Evolutionary conservation across 2,797 vertebrate genomes (phyloP), one percentile per base, ranked within the genome.

Genomic region (Spondyliosoma cantharus): DNA sequence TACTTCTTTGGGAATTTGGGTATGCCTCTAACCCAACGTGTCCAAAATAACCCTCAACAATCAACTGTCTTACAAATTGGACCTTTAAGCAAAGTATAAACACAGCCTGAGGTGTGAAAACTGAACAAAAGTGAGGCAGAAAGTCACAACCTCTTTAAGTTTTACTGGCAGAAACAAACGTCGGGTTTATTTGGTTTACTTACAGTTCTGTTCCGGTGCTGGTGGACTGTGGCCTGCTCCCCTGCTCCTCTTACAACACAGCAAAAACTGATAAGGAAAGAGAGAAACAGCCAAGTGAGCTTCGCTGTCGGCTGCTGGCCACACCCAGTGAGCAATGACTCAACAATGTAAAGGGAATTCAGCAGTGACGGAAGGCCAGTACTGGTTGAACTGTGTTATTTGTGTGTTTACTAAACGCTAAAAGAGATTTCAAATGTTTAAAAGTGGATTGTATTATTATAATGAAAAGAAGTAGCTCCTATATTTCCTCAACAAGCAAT

Each of bases 301-400:
- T 78, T 75, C 32, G 45, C 74, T 20, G 67, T 56, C 61, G 67
- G 81, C 90, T 70, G 81, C 45, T 13, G 69, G 83, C 69, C 92
- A 93, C 92, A 89, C 94, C 92, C 90, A 71, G 53, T 84, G 76
- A 91, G 88, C 73, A 82, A 83, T 87, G 81, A 90, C 54, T 85
- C 87, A 93, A 89, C 76, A 85, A 86, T 67, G 74, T 59, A 61
- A 62, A 67, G 78, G 19, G 75, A 85, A 86, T 63, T 76, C 64
- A 81, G 53, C 58, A 56, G 20, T 65, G 78, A 73, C 29, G 25
- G 15, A 78, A 7, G 48, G 62, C 46, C 14, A 5, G 42, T 46
- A 25, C 6, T 42, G 77, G 74, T 22, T 70, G 29, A 71, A 45
- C 64, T 49, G 19, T 72, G 46, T 53, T 46, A 27, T 54, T 19